Percentiles rank a stretch among this genome's conserved stretches.
phyloP scores from a whole-genome alignment of 2,888 invertebrate species.

The Chaitophorus viminalis region DNA sequence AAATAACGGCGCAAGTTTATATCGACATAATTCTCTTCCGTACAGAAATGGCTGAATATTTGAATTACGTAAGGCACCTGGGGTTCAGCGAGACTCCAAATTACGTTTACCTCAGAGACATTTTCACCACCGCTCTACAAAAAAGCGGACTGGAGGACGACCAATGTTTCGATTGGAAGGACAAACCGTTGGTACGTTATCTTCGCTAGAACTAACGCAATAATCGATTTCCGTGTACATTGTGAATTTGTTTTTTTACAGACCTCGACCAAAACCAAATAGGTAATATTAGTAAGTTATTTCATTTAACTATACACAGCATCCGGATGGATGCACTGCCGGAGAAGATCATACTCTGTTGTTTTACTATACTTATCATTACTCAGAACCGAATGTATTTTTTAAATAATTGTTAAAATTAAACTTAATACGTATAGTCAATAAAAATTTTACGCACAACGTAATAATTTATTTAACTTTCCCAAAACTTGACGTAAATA shows the following conservation, averaged over 20 bases:
- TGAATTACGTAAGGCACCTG: slow-evolving; percentile 93
- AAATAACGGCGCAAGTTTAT: not conserved
- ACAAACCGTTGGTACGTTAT: not conserved
- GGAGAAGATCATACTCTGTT: no score
- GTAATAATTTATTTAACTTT: no score
- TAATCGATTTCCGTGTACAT: no score
- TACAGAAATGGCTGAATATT: slow-evolving; percentile 97
- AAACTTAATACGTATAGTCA: no score
- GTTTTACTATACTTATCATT: no score
- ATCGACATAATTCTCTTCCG: slow-evolving; percentile 66
- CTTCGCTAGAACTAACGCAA: not conserved
- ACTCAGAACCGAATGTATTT: no score
- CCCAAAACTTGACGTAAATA: no score
- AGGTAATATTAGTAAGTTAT: not conserved
- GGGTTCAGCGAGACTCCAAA: slow-evolving; percentile 99
- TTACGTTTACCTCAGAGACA: slow-evolving; percentile 96
- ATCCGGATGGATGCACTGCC: no score
- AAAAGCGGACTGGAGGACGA: slow-evolving; percentile 87
- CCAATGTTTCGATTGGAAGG: slow-evolving; percentile 88
- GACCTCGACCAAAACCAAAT: not conserved
- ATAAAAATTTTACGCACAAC: no score
- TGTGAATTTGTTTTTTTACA: no score
- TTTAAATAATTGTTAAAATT: no score
- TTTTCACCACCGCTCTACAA: slow-evolving; percentile 92
- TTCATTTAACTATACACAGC: not conserved